Percentiles rank a stretch among this genome's conserved stretches.
Evolutionary conservation across 30 jellyfish, hydroid and myxozoan species (phyloP).

Genomic region (Sanderia malayensis): DNA sequence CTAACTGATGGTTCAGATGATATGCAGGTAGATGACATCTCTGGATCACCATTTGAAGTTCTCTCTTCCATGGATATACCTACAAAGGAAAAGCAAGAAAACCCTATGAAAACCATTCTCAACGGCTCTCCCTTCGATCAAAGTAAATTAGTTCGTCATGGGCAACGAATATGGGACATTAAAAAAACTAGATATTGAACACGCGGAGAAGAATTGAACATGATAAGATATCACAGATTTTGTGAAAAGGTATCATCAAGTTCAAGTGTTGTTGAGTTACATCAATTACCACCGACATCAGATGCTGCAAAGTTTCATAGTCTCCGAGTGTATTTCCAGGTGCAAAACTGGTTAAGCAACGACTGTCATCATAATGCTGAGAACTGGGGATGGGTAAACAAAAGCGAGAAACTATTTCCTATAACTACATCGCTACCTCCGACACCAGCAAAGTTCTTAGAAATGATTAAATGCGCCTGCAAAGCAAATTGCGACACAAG

Average conservation of each 20-base stretch:
- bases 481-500: slow-evolving; percentile 28
- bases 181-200: slow-evolving; percentile 13
- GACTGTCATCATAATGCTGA: slow-evolving; percentile 23
- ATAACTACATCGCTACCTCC: slow-evolving; percentile 20
- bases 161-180: slow-evolving; percentile 42
- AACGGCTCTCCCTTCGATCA: slow-evolving; percentile 2
- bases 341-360: slow-evolving; percentile 30
- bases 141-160: neutral
- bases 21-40: neutral
- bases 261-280: neutral
- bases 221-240: slow-evolving; percentile 17
- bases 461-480: slow-evolving; percentile 39
- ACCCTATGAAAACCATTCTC: neutral
- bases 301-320: slow-evolving; percentile 52
- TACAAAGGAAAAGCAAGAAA: neutral
- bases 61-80: neutral
- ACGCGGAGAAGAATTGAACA: slow-evolving; percentile 15
- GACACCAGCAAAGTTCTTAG: slow-evolving; percentile 38
- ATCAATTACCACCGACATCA: slow-evolving; percentile 55
- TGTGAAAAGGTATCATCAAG: slow-evolving; percentile 32
- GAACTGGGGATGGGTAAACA: slow-evolving; percentile 50
- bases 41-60: neutral
- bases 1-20: neutral
- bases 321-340: slow-evolving; percentile 39
- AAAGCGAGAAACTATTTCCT: slow-evolving; percentile 22